phyloP scores from a whole-genome alignment of 2,797 vertebrate species.

The Rachycentron canadum region DNA sequence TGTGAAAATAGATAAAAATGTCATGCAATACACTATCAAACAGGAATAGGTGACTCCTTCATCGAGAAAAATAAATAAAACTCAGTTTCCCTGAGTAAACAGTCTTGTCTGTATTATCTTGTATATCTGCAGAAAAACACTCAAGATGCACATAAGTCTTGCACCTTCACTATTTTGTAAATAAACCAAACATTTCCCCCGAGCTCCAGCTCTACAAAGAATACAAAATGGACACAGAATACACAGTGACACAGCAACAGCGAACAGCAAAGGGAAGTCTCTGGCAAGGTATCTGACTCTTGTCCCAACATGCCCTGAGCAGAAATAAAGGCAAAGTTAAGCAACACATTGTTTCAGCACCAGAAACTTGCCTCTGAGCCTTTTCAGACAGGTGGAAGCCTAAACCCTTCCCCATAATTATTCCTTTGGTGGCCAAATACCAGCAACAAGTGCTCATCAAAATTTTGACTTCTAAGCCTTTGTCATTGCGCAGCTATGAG shows the following conservation, averaged over 20 bases:
- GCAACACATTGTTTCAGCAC: conserved; percentile 67
- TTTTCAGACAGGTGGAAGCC: conserved; percentile 54
- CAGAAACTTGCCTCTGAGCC: conserved; percentile 47
- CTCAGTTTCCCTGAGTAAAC: background rate
- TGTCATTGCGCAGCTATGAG: conserved; percentile 23
- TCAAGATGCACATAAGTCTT: background rate
- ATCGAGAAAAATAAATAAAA: background rate
- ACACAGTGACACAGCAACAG: conserved; percentile 55
- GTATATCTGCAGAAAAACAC: conserved; percentile 21
- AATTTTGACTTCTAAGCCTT: conserved; percentile 38
- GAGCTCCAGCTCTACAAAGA: conserved; percentile 10
- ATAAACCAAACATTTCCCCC: conserved; percentile 17
- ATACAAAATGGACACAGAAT: conserved; percentile 33
- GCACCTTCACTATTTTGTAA: conserved; percentile 6
- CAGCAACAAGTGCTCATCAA: conserved; percentile 21
- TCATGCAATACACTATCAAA: background rate
- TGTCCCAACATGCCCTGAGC: conserved; percentile 76
- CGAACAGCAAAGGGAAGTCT: conserved; percentile 51
- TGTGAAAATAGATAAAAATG: conserved; percentile 42
- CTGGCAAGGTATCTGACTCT: conserved; percentile 59
- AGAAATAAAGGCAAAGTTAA: conserved; percentile 51
- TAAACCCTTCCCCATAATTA: conserved; percentile 51
- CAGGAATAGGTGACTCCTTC: background rate
- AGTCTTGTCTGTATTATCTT: background rate
- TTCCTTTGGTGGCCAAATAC: conserved; percentile 23